phyloP scores from a whole-genome alignment of 2,113 vertebrate genomes.

The Ondatra zibethicus region DNA sequence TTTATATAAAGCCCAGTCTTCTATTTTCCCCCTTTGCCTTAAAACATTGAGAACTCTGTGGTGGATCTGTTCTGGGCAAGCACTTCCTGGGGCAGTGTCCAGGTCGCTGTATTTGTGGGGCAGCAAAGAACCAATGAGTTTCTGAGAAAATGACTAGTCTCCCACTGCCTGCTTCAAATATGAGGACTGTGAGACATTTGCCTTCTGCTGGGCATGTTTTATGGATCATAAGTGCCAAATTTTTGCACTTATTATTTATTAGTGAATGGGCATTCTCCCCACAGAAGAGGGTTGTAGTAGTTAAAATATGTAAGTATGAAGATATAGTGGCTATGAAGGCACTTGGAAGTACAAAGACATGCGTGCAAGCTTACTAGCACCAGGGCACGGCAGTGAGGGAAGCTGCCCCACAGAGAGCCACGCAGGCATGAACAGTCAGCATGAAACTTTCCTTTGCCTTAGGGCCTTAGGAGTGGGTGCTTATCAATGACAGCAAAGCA shows the following conservation, averaged over 20 bases:
- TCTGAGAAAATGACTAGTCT: neutral
- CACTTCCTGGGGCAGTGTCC: no score
- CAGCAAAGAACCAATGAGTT: neutral
- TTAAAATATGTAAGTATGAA: neutral
- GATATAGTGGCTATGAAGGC: neutral
- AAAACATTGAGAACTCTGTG: neutral
- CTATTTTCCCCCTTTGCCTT: neutral
- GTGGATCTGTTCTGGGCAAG: neutral
- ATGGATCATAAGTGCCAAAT: neutral
- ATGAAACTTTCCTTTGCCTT: neutral
- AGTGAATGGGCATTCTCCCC: neutral
- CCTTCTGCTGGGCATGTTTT: neutral
- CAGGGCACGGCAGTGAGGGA: neutral
- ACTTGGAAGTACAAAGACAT: neutral
- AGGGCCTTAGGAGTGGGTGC: neutral
- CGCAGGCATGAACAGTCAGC: rapidly evolving
- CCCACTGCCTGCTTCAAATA: rapidly evolving
- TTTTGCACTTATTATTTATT: neutral
- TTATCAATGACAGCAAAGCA: neutral
- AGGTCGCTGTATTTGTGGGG: neutral
- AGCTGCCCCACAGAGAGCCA: neutral
- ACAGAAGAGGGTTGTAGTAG: neutral
- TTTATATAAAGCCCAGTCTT: neutral
- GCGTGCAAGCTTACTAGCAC: neutral
- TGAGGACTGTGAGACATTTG: neutral